Evolutionary conservation across 2,797 vertebrate species (phyloP).

Genomic region (Liparis tanakae): DNA sequence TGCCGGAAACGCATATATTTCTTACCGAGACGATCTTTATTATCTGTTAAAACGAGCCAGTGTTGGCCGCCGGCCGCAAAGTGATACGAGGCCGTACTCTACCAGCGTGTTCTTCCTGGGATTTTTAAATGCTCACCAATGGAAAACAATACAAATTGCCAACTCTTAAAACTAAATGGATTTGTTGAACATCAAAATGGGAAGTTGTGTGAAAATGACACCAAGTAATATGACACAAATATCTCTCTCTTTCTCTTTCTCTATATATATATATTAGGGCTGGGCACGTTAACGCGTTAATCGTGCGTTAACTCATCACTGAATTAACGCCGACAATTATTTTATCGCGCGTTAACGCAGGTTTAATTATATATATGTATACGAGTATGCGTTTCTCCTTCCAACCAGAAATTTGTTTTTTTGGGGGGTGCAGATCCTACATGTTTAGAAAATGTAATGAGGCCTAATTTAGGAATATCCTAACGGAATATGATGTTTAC

Average conservation of each 20-base stretch:
- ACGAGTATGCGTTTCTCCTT: too few species aligned
- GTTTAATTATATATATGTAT: too few species aligned
- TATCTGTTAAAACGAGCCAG: conserved; percentile 34
- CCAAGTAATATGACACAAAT: too few species aligned
- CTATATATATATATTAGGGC: too few species aligned
- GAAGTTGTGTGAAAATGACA: neutral
- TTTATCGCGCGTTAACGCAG: too few species aligned
- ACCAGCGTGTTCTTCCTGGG: neutral
- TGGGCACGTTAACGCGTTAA: too few species aligned
- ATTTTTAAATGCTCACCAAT: conserved; percentile 1
- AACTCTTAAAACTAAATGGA: neutral
- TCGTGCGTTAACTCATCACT: too few species aligned
- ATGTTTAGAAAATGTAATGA: neutral
- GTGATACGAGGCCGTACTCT: conserved; percentile 12
- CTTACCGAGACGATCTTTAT: neutral
- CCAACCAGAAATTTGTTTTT: too few species aligned
- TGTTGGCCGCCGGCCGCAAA: conserved; percentile 1
- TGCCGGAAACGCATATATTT: conserved; percentile 13
- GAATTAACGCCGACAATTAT: too few species aligned
- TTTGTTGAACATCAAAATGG: neutral
- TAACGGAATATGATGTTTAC: neutral
- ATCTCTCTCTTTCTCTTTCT: too few species aligned
- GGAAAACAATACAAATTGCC: neutral
- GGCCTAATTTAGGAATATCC: neutral
- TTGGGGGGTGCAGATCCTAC: neutral